phyloP scores from a whole-genome alignment of 2,888 invertebrate genomes.

The Achlya flavicornis region DNA sequence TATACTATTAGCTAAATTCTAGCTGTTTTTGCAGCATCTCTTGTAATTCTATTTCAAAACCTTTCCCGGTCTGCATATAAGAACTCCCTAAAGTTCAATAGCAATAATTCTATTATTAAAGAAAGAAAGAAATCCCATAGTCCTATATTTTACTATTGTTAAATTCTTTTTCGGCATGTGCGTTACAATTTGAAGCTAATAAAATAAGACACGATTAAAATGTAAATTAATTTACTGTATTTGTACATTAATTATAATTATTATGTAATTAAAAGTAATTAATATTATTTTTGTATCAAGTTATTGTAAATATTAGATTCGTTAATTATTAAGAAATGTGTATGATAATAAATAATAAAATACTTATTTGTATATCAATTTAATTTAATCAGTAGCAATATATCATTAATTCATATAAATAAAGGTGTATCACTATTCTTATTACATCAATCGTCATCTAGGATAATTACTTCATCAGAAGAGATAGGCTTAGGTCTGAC shows the following conservation, averaged over 20 bases:
- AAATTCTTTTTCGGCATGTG: not conserved
- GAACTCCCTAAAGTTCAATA: too few relatives aligned
- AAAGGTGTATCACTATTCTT: conserved; percentile 19
- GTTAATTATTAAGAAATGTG: conserved; percentile 14
- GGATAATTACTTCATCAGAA: conserved; percentile 72
- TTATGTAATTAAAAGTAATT: conserved; percentile 7
- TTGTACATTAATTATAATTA: not conserved
- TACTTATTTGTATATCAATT: conserved; percentile 21
- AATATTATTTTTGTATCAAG: conserved; percentile 5
- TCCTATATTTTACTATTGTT: not conserved
- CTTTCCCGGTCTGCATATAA: too few relatives aligned
- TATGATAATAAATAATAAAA: conserved; percentile 40
- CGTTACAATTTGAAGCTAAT: not conserved
- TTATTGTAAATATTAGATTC: conserved; percentile 31
- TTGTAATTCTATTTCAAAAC: too few relatives aligned
- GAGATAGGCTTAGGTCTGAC: conserved; percentile 64
- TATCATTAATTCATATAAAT: conserved; percentile 11
- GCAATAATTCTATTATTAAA: too few relatives aligned
- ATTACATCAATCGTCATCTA: conserved; percentile 71
- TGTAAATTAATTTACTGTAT: not conserved
- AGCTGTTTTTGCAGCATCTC: too few relatives aligned
- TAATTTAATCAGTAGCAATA: conserved; percentile 27
- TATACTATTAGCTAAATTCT: too few relatives aligned
- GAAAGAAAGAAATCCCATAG: too few relatives aligned
- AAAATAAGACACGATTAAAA: not conserved